Base-by-base conservation (phyloP, 2,888 invertebrate genomes). In the Nematopogon swammerdamellus region DNA sequence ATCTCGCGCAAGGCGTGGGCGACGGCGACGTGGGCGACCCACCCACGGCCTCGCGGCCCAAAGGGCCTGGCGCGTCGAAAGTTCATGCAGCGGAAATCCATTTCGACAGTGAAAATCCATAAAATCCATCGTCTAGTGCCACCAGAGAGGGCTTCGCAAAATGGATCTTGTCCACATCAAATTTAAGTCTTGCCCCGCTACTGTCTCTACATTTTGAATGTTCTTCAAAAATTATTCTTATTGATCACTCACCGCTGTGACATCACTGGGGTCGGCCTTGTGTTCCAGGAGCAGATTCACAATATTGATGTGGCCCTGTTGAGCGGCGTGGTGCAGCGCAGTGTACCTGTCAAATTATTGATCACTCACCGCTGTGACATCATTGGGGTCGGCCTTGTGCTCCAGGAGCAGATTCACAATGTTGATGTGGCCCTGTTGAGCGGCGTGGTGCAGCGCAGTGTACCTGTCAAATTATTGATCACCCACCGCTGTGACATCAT, bases 381-480 rank as follows among this genome's bases (percentile, higher is more conserved):
- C 92, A 69, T 99, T 96, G 16, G 99, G 97, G 68, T 95, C 91
- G 20, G 98, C 96, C 65, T 89, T 92, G 72, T 95, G 88, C 65
- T 98, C 97, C 52, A 99, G 81, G 11, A 99, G 82, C 36, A 96
- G 83, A 66, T 94, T 95, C 49, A 99, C 95, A 59, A 98, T 96
- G 57, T 94, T 90, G 50, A 96, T 93, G 71, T 99, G 99, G 0
- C 99, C 99, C 75, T 99, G 99, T 70, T 99, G 99, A 10, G 99
- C 97, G 5, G 98, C 98, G 77, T 98, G 98, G 77, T 99, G 99
- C 14, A 99, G 81, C 2, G 98, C 97, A 3, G 98, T 97, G 64
- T 97, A 97, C 14, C 96, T 96, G 62, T 4, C 44, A n/a, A n/a
- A n/a, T n/a, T 44, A 30, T 14, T 14, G 48, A 46, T 48, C 19